Conservation (phyloP, 2,888 invertebrate genomes). For the Fragum fragum region DNA sequence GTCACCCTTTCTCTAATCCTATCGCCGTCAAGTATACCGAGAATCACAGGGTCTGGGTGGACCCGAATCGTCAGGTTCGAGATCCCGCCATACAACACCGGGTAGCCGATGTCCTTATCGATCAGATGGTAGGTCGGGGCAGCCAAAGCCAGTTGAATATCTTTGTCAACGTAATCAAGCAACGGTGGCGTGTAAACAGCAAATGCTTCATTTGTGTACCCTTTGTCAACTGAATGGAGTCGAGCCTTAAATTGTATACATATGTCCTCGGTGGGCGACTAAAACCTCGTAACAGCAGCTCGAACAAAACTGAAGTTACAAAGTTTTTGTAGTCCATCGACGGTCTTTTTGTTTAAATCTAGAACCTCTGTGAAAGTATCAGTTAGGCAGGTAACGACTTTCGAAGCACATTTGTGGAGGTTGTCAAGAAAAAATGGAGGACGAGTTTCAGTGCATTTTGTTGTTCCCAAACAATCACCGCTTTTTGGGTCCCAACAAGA, state of each 20-base stretch:
- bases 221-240: neutral
- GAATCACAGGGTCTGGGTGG: neutral
- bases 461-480: no score
- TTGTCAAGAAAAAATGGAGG: no score
- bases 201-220: neutral
- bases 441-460: no score
- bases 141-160: neutral
- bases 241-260: neutral
- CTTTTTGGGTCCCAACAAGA: no score
- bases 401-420: no score
- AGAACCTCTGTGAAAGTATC: no score
- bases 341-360: no score
- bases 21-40: neutral
- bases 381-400: no score
- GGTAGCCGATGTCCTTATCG: neutral
- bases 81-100: neutral
- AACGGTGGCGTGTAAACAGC: neutral
- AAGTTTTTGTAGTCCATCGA: no score
- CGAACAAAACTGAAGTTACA: no score
- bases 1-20: neutral
- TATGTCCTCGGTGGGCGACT: neutral
- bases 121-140: slow-evolving; percentile 18
- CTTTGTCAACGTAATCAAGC: neutral
- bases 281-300: no score
- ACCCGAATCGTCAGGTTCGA: neutral